Conservation (phyloP, 2,113 vertebrate species). For the Otus sunia region DNA sequence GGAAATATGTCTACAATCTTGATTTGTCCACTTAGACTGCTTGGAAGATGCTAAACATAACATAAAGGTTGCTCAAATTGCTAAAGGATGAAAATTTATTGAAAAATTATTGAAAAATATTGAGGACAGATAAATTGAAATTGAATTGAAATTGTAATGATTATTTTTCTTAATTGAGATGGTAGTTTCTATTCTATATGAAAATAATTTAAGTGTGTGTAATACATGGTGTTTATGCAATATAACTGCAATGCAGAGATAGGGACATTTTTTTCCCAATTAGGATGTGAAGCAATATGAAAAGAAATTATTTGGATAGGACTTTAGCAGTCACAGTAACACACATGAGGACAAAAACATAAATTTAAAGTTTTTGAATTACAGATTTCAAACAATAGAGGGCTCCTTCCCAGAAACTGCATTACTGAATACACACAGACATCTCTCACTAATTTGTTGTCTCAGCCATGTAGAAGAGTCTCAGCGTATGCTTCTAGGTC, state of each 20-base stretch:
- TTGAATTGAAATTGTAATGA: too few relatives aligned
- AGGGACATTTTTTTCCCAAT: background rate
- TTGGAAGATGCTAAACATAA: background rate
- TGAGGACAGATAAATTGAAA: background rate
- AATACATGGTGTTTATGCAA: background rate
- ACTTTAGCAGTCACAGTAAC: background rate
- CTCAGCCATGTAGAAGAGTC: conserved; percentile 53
- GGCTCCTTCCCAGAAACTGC: background rate
- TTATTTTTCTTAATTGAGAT: background rate
- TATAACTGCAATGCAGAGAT: background rate
- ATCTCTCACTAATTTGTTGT: conserved; percentile 41
- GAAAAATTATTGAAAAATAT: background rate
- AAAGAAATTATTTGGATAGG: background rate
- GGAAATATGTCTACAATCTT: background rate
- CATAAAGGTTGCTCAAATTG: background rate
- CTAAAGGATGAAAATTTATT: background rate
- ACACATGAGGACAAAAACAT: background rate
- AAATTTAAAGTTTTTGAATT: background rate
- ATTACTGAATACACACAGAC: background rate
- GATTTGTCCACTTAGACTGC: background rate
- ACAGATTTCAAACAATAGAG: background rate
- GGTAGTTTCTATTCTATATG: background rate
- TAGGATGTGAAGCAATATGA: background rate
- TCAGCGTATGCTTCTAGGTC: conserved; percentile 65
- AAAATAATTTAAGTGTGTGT: background rate